Percentiles rank a stretch among this genome's conserved stretches.
Conservation (phyloP, 2,113 vertebrate genomes). For the Cathartes aura region DNA sequence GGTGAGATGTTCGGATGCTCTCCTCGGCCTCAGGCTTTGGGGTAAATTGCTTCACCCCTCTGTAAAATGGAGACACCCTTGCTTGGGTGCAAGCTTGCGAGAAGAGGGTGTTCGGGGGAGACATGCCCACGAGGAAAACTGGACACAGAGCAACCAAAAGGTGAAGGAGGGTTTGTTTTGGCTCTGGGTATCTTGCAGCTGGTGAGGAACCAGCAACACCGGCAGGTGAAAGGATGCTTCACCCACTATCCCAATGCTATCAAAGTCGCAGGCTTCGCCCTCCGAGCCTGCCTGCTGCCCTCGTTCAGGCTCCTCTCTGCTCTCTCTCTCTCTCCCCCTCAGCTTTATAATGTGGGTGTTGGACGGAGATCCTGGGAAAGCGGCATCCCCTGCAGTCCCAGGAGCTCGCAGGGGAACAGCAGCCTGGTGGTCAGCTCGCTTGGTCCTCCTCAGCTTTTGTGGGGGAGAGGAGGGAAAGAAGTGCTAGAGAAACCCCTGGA, state of each 20-base stretch:
- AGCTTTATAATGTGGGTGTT: background rate
- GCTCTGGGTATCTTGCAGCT: background rate
- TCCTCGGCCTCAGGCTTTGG: rapidly evolving
- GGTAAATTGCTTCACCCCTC: background rate
- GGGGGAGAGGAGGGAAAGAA: background rate
- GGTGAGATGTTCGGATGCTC: background rate
- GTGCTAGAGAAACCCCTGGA: background rate
- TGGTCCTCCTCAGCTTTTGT: background rate
- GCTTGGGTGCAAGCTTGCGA: background rate
- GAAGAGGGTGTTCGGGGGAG: background rate
- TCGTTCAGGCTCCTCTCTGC: background rate
- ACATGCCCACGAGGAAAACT: rapidly evolving
- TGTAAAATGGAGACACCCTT: background rate
- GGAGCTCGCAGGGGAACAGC: background rate
- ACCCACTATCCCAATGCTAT: background rate
- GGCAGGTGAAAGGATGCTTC: background rate
- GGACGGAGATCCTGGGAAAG: conserved; percentile 37
- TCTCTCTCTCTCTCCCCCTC: background rate
- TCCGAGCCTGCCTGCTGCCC: background rate
- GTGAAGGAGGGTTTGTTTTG: background rate
- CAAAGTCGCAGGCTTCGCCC: rapidly evolving
- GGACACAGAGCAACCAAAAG: background rate
- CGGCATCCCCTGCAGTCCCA: conserved; percentile 16
- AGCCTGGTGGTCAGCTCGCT: background rate
- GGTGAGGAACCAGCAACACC: background rate